phyloP scores from a whole-genome alignment of 1,140 invertebrate species.

The Prorops nasuta region DNA sequence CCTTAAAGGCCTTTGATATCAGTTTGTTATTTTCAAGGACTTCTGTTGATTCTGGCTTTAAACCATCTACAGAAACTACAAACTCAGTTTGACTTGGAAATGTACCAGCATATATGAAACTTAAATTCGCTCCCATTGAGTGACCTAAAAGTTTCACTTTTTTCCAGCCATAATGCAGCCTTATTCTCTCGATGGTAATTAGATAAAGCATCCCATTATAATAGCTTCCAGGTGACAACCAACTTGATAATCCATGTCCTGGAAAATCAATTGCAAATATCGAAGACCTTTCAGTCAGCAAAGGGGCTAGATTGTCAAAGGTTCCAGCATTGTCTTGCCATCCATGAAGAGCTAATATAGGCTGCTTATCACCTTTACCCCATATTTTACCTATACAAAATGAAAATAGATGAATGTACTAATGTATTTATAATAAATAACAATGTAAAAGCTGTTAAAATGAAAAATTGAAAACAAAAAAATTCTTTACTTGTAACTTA shows the following conservation, averaged over 20 bases:
- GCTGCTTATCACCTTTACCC: conserved; percentile 62
- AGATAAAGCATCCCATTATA: conserved; percentile 63
- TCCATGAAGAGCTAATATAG: conserved; percentile 72
- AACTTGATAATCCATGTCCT: conserved; percentile 71
- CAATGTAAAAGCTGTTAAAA: not conserved
- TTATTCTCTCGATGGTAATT: conserved; percentile 59
- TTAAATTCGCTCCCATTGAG: conserved; percentile 65
- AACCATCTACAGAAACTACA: conserved; percentile 63
- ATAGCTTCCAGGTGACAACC: conserved; percentile 61
- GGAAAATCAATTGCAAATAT: conserved; percentile 70
- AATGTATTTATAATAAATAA: not conserved
- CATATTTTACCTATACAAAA: conserved; percentile 62
- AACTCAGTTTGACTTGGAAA: conserved; percentile 64
- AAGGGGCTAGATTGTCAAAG: conserved; percentile 68
- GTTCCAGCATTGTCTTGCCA: conserved; percentile 75
- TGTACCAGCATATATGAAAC: conserved; percentile 59
- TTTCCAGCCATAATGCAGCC: conserved; percentile 67
- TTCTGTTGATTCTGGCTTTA: conserved; percentile 56
- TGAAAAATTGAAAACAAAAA: not conserved
- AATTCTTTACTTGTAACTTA: not conserved
- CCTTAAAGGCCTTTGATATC: conserved; percentile 44
- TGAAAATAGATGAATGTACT: not conserved
- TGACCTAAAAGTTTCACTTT: conserved; percentile 68
- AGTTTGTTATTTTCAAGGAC: conserved; percentile 25
- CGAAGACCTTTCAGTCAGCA: conserved; percentile 60